Evolutionary conservation across 30 jellyfish, hydroid and myxozoan genomes (phyloP), one percentile per base, ranked within the genome.

Genomic region (Catostylus mosaicus): DNA sequence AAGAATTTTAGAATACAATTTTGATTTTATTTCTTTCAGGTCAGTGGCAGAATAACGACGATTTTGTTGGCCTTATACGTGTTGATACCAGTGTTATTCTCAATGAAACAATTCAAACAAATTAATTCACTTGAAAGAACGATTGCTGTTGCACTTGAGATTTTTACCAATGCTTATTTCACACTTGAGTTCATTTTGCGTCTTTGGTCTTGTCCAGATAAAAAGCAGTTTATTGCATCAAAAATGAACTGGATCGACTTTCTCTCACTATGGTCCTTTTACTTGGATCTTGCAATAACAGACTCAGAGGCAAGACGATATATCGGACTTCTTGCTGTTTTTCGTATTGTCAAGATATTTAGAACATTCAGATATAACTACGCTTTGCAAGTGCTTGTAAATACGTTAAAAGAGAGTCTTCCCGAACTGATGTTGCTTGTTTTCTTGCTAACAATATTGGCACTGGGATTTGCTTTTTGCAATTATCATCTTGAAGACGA

Each of bases 311-410:
- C 85, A 0, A 31, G 76, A 36, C 50, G 81, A 23, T 91, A 77
- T 30, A 85, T 77, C 19, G 92, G 91, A 30, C 80, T 85, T 0
- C 78, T 91, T 8, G 94, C 89, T 30, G 94, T 91, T 63, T 91
- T 91, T 80, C 98, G 98, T 35, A 91, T 91, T 20, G 94, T 91
- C 74, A 91, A 85, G 83, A 80, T 91, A 27, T 91, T 91, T 68
- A 93, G 98, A 30, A 74, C 98, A 33, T 91, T 91, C 73, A 96
- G 98, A 0, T 91, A 84, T 64, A 91, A 91, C 54, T 91, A 91
- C 33, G 93, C 98, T 26, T 80, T 91, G 79, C 98, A 91, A 85
- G 98, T 91, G 48, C 83, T 91, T 24, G 90, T 77, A 3, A 91
- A 91, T 68, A 91, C 98, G 43, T 72, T 91, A 74, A 67, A 85